Percentiles rank a stretch among this genome's conserved stretches.
phyloP scores from a whole-genome alignment of 2,888 invertebrate genomes.

The Epinotia demarniana region DNA sequence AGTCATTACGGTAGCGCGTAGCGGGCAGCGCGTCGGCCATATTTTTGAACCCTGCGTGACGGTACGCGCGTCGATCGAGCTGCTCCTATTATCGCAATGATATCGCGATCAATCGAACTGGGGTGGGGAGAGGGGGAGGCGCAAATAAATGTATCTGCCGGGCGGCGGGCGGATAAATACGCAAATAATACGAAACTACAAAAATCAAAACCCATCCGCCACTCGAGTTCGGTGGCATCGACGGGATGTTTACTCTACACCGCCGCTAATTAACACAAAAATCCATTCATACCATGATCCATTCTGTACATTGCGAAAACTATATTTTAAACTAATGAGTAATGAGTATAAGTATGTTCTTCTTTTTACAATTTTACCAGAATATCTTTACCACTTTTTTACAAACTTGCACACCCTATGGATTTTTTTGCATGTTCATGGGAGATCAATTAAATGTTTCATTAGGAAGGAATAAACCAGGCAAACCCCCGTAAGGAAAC shows the following conservation, averaged over 20 bases:
- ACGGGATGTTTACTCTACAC: conserved; percentile 60
- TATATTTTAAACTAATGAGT: no score
- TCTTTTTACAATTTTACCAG: not conserved
- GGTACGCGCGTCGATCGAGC: conserved; percentile 72
- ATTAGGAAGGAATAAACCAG: not conserved
- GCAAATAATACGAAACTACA: conserved; percentile 85
- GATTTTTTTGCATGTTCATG: no score
- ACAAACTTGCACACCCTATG: not conserved
- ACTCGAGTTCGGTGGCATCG: conserved; percentile 69
- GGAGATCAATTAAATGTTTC: not conserved
- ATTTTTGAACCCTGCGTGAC: conserved; percentile 71
- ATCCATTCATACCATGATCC: not conserved
- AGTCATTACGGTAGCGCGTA: conserved; percentile 52
- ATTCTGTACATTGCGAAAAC: not conserved
- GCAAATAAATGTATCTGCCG: conserved; percentile 83
- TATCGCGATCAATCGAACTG: conserved; percentile 84
- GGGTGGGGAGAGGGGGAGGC: conserved; percentile 60
- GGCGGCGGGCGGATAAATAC: conserved; percentile 83
- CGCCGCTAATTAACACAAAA: not conserved
- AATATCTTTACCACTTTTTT: not conserved
- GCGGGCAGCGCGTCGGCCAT: conserved; percentile 62
- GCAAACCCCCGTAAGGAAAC: no score
- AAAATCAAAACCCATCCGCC: conserved; percentile 85
- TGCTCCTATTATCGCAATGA: conserved; percentile 83
- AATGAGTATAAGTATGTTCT: no score